These are phyloP conservation scores for Parazoanthus swiftii DNA, from an alignment of 92 coral and sea anemone genomes.

Conservation along the genomic window DNA sequence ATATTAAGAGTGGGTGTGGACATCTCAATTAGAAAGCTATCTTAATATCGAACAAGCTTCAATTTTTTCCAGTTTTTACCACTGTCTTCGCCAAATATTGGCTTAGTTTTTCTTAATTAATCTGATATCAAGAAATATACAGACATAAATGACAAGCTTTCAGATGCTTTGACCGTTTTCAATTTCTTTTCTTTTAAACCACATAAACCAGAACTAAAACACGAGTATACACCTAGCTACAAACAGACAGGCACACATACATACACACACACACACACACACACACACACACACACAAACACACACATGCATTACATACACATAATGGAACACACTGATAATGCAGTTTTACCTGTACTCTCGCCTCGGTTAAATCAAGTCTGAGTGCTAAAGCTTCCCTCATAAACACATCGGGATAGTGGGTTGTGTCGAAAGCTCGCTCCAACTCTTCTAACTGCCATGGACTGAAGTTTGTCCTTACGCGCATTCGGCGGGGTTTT, in stretches of 20 bases:
- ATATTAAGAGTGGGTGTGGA: background rate
- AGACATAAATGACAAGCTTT: background rate
- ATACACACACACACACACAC: background rate
- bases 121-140: background rate
- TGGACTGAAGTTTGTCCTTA: constrained; percentile 93
- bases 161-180: background rate
- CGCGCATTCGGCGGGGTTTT: constrained; percentile 95
- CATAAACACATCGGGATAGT: constrained; percentile 98
- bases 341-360: constrained; percentile 81
- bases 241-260: background rate
- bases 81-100: background rate
- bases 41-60: background rate
- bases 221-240: no score
- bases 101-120: constrained; percentile 15
- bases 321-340: background rate
- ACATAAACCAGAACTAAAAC: background rate
- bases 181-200: background rate
- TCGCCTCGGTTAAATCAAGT: constrained; percentile 93
- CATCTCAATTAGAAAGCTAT: constrained; percentile 5
- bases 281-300: background rate
- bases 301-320: background rate
- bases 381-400: constrained; percentile 93
- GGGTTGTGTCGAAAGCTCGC: constrained; percentile 93
- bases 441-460: constrained; percentile 98
- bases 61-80: background rate